These are phyloP conservation scores for Ypsolopha scabrella DNA, from an alignment of 2,888 invertebrate genomes.

Conservation along the genomic window DNA sequence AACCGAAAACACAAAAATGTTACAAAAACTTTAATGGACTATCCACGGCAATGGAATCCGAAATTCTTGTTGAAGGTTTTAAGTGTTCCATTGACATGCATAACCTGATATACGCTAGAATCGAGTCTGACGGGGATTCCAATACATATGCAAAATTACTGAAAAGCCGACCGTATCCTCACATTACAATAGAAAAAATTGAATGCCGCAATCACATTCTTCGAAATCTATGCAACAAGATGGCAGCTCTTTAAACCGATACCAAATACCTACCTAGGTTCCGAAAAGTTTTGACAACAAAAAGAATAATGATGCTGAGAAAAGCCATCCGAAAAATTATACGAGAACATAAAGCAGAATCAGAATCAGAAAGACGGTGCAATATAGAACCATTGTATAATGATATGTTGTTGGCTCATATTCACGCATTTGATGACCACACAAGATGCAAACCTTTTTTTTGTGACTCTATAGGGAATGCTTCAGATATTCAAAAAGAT, in stretches of 20 bases:
- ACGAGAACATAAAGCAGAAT: constrained; percentile 5
- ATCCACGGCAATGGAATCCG: constrained; percentile 26
- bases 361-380: no score
- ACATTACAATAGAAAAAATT: no score
- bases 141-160: constrained; percentile 23
- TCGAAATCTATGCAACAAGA: background rate
- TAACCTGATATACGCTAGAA: constrained; percentile 18
- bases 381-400: background rate
- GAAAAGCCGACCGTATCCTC: constrained; percentile 19
- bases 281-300: constrained; percentile 4
- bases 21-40: constrained; percentile 25
- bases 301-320: constrained; percentile 5
- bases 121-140: constrained; percentile 31
- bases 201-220: no score
- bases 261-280: background rate
- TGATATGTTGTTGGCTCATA: background rate
- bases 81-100: constrained; percentile 18
- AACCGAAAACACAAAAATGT: constrained; percentile 17
- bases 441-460: background rate
- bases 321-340: constrained; percentile 6
- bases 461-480: constrained; percentile 1
- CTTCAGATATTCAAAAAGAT: constrained; percentile 3
- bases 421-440: constrained; percentile 3
- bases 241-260: background rate
- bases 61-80: constrained; percentile 26